Evolutionary conservation across 2,113 vertebrate genomes (phyloP), one percentile per base, ranked within the genome.

Genomic region (Axis porcinus): DNA sequence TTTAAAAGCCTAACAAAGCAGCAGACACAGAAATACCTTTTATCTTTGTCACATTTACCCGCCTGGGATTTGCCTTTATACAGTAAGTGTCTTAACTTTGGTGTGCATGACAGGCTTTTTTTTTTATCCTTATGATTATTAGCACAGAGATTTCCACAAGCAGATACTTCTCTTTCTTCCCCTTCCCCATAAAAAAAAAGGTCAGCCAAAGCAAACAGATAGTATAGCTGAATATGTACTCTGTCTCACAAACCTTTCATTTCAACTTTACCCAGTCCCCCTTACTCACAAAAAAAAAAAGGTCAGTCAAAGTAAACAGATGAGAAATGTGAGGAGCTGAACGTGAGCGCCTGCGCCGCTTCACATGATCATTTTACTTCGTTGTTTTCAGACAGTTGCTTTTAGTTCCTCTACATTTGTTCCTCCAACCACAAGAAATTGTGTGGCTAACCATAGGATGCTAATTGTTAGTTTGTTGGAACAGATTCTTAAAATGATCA

Each of bases 201-300:
- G 98, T 98, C 98, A 98, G 97, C 57, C 78, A 98, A 60, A 98
- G 97, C 97, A 97, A 98, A 98, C 91, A 98, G 94, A 97, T 97
- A 89, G 97, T 98, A 97, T 91, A 98, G 95, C 94, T 98, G 97
- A 96, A 91, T 98, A 96, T 98, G 97, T 96, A 96, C 88, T 97
- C 95, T 98, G 97, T 91, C 97, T 98, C 70, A 45, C 84, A 95
- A 89, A 64, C 95, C 97, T 97, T 97, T 96, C 94, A 45, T 98
- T 96, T 97, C 97, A 89, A 84, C 97, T 93, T 89, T 94, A 93
- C 97, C 96, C 70, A 95, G 95, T 93, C 74, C 98, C 97, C 96
- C 91, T 96, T 88, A 64, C 95, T 91, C 96, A 96, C 90, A 86
- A 95, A 94, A 92, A 83, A 96, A 94, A 92, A 98, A 97, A 98